Evolutionary conservation across 2,113 vertebrate genomes (phyloP), one percentile per base, ranked within the genome.

Genomic region (Dryoscopus gambensis): DNA sequence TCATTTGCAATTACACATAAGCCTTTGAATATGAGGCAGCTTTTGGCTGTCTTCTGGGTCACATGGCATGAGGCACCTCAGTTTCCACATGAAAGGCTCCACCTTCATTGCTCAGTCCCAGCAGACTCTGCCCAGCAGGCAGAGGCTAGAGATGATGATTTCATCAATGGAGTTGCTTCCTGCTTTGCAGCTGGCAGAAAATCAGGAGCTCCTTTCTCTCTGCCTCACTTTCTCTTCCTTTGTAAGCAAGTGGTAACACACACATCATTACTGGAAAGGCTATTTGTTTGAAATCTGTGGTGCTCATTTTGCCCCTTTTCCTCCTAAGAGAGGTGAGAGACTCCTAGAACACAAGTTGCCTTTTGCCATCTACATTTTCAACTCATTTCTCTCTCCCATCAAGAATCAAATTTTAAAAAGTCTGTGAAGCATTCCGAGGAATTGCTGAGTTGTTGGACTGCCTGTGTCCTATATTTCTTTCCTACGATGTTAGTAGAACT

Each of bases 31-130:
- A 67, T 2, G 15, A 79, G 49, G 63, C 71, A 86, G 63, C 63
- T 88, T 94, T 84, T 78, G 60, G 35, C 64, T 92, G 60, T 89
- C 80, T 90, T 96, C 76, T 93, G 90, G 94, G 83, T 95, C 90
- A 77, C 22, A 33, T 21, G 78, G 86, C 94, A 92, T 81, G 42
- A 75, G 57, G 52, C 59, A 81, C 35, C 68, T 84, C 33, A 0
- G 86, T 81, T 94, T 95, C 83, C 86, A 86, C 79, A 86, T 81
- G 90, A 90, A 67, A 70, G 79, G 50, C 35, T 89, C 76, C 21
- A 70, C 86, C 79, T 82, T 90, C 79, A 14, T 42, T 65, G 44
- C 92, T 94, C 2, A 4, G 37, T 76, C 88, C 82, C 90, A 77
- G 93, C 56, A 89, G 80, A 57, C 56, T 59, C 35, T 80, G 56